Percentiles rank a stretch among this genome's conserved stretches.
Conservation (phyloP, 2,113 vertebrate genomes). For the Ctenodactylus gundi region DNA sequence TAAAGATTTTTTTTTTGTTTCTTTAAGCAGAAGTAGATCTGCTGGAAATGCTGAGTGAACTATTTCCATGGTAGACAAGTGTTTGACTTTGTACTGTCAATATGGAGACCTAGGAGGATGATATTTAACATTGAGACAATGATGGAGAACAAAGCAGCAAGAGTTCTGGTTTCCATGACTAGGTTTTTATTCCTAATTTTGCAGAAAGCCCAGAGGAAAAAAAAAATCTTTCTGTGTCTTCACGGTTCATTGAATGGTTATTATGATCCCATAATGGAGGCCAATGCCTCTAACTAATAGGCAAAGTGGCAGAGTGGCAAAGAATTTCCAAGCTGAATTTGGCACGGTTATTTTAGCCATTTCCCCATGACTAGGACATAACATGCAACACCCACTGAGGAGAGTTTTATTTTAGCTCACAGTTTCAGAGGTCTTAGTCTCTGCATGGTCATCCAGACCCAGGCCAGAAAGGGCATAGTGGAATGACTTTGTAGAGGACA, state of each 20-base stretch:
- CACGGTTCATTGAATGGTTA: background rate
- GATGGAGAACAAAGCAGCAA: background rate
- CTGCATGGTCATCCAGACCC: no score
- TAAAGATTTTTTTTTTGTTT: slow-evolving; percentile 8
- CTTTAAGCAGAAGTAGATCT: background rate
- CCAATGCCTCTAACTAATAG: background rate
- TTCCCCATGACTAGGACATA: no score
- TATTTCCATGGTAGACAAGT: background rate
- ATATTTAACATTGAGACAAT: background rate
- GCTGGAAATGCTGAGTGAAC: background rate
- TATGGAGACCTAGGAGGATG: background rate
- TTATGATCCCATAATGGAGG: background rate
- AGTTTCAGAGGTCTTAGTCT: no score
- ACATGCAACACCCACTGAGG: no score
- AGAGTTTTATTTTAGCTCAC: no score
- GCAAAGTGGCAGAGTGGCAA: background rate
- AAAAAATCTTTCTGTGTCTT: background rate
- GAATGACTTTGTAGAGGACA: no score
- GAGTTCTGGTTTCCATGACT: background rate
- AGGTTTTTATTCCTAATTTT: background rate
- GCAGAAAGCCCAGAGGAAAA: background rate
- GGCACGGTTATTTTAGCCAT: no score
- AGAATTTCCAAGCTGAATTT: background rate
- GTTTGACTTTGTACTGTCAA: background rate
- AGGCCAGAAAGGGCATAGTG: no score